Conservation (phyloP, 2,888 invertebrate species). For the Yponomeuta evonymella region DNA sequence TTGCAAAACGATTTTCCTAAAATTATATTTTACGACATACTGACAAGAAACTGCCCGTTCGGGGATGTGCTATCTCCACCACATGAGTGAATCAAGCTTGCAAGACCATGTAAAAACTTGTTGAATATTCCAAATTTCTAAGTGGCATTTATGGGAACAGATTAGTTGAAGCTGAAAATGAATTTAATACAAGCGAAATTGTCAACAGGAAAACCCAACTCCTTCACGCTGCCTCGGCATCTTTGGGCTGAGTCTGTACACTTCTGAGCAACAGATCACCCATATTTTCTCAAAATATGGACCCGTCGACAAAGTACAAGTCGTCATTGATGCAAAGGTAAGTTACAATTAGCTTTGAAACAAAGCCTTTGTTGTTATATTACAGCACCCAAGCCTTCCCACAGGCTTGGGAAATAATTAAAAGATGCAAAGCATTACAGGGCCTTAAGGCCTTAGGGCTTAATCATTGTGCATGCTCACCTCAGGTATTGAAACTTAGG, state of each 20-base stretch:
- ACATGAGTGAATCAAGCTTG: neutral
- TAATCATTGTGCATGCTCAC: no score
- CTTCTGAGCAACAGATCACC: slow-evolving; percentile 93
- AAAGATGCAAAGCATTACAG: neutral
- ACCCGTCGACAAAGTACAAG: slow-evolving; percentile 92
- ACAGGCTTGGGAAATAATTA: neutral
- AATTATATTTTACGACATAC: neutral
- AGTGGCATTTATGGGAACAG: neutral
- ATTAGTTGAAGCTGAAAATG: neutral
- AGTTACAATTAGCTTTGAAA: slow-evolving; percentile 25
- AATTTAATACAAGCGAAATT: slow-evolving; percentile 1
- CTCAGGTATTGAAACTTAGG: no score
- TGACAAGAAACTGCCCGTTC: neutral
- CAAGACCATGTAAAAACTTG: neutral
- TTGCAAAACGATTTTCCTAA: neutral
- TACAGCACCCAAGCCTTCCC: no score
- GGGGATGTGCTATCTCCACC: neutral
- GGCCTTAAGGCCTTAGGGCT: no score
- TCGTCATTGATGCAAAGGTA: slow-evolving; percentile 97
- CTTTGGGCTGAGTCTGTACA: slow-evolving; percentile 95
- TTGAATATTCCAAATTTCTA: neutral
- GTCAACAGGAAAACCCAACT: slow-evolving; percentile 85
- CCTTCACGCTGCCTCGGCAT: slow-evolving; percentile 94
- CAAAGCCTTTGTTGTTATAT: neutral
- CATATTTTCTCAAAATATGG: slow-evolving; percentile 96